Evolutionary conservation across 2,113 vertebrate genomes (phyloP).

Genomic region (Cisticola juncidis): DNA sequence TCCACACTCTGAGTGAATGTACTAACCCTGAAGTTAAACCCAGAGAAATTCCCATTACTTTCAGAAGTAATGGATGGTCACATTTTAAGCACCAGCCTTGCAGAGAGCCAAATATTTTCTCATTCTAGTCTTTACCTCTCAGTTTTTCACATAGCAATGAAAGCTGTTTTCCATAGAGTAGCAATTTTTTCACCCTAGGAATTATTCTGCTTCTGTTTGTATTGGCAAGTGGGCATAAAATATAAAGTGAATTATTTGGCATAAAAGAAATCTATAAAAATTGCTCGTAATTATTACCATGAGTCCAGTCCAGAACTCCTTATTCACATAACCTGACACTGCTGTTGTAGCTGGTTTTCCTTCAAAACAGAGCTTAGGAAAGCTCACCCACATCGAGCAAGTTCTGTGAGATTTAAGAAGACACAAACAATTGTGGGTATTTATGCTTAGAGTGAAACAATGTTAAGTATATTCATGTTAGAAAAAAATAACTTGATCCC

Average conservation of each 20-base stretch:
- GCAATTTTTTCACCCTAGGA: not conserved
- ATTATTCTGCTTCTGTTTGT: constrained; percentile 23
- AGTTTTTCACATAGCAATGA: not conserved
- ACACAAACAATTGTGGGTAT: not conserved
- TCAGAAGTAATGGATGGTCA: not conserved
- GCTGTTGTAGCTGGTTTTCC: not conserved
- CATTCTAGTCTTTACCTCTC: not conserved
- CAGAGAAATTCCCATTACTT: not conserved
- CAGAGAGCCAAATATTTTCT: constrained; percentile 7
- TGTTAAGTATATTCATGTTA: not conserved
- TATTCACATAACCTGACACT: not conserved
- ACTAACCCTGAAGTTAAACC: not conserved
- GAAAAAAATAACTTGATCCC: not conserved
- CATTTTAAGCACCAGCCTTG: not conserved
- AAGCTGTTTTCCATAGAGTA: constrained; percentile 28
- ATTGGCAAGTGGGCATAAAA: constrained; percentile 7
- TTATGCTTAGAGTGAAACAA: not conserved
- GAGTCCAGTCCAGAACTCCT: not conserved
- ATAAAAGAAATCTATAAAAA: constrained; percentile 26
- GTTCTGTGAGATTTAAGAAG: not conserved
- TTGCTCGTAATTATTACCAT: not conserved
- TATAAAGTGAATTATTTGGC: not conserved
- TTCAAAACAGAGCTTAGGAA: not conserved
- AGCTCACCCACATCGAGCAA: not conserved
- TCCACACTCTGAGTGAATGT: not conserved